Percentiles rank a stretch among this genome's conserved stretches.
Conservation (phyloP, 2,888 invertebrate species). For the Corbicula japonica region DNA sequence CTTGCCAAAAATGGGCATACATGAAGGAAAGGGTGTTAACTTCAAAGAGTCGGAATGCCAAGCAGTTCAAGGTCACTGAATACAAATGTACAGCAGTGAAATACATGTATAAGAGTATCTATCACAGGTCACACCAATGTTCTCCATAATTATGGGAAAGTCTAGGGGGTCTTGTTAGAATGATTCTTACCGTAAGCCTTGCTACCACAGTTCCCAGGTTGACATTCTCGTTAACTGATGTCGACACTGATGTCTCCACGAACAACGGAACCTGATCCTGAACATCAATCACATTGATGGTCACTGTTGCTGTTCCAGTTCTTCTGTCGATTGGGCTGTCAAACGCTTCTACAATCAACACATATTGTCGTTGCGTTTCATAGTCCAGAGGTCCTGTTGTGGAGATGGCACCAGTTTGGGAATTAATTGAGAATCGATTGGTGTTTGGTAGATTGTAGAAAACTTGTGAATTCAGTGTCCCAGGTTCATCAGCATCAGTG, state of each 20-base stretch:
- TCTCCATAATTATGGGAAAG: too few relatives aligned
- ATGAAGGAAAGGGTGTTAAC: too few relatives aligned
- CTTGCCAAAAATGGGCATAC: too few relatives aligned
- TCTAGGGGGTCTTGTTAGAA: too few relatives aligned
- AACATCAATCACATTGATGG: slow-evolving; percentile 77
- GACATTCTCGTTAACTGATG: slow-evolving; percentile 70
- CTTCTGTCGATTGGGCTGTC: slow-evolving; percentile 69
- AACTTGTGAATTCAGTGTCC: slow-evolving; percentile 68
- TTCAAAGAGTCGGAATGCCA: too few relatives aligned
- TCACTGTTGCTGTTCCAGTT: slow-evolving; percentile 76
- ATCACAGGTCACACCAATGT: too few relatives aligned
- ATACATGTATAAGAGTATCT: too few relatives aligned
- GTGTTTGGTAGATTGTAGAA: slow-evolving; percentile 57
- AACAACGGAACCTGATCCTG: slow-evolving; percentile 82
- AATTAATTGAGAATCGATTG: slow-evolving; percentile 73
- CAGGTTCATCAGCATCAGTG: slow-evolving; percentile 64
- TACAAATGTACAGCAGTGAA: too few relatives aligned
- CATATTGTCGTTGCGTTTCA: slow-evolving; percentile 65
- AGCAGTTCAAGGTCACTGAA: too few relatives aligned
- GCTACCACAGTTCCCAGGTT: slow-evolving; percentile 52
- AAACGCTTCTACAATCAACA: slow-evolving; percentile 72
- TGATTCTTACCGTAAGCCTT: slow-evolving; percentile 63
- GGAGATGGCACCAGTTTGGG: slow-evolving; percentile 73
- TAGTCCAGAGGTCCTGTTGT: slow-evolving; percentile 72
- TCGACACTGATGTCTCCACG: slow-evolving; percentile 68